Percentiles rank a stretch among this genome's conserved stretches.
These are phyloP conservation scores for Festucalex cinctus DNA, from an alignment of 2,113 vertebrate genomes.

Conservation along the genomic window DNA sequence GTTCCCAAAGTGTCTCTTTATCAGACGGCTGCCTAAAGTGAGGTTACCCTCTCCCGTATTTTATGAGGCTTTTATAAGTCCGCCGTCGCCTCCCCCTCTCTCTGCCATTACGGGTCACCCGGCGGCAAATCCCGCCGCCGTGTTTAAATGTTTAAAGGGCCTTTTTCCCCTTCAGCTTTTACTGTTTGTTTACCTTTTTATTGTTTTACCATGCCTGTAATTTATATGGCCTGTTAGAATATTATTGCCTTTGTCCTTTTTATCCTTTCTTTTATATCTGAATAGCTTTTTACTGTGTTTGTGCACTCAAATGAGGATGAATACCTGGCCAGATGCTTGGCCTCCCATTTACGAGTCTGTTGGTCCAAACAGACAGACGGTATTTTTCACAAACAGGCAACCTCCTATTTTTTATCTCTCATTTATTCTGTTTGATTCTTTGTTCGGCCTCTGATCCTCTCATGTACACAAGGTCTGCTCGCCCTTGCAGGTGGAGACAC, in stretches of 20 bases:
- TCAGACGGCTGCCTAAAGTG: conserved; percentile 26
- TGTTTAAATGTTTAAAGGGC: conserved; percentile 72
- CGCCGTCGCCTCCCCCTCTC: conserved; percentile 22
- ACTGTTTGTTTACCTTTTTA: conserved; percentile 68
- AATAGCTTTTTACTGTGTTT: conserved; percentile 14
- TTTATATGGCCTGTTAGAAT: conserved; percentile 42
- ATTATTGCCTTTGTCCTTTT: conserved; percentile 30
- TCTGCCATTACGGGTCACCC: conserved; percentile 58
- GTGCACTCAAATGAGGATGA: conserved; percentile 51
- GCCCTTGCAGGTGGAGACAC: conserved; percentile 80
- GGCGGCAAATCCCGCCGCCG: conserved; percentile 32
- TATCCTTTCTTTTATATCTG: conserved; percentile 13
- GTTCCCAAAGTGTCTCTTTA: not conserved
- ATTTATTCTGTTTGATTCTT: conserved; percentile 26
- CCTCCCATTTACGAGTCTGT: conserved; percentile 74
- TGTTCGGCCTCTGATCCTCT: conserved; percentile 23
- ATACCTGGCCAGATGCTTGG: conserved; percentile 68
- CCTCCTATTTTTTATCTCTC: conserved; percentile 8
- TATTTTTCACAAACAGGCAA: conserved; percentile 7
- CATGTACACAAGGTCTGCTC: conserved; percentile 75
- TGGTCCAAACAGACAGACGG: conserved; percentile 64
- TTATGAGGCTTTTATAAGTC: conserved; percentile 63
- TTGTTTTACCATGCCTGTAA: conserved; percentile 47
- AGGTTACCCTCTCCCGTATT: conserved; percentile 59
- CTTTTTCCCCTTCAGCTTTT: conserved; percentile 50